Evolutionary conservation across 1,140 invertebrate species (phyloP), one percentile per base, ranked within the genome.

Genomic region (Gryllus bimaculatus): DNA sequence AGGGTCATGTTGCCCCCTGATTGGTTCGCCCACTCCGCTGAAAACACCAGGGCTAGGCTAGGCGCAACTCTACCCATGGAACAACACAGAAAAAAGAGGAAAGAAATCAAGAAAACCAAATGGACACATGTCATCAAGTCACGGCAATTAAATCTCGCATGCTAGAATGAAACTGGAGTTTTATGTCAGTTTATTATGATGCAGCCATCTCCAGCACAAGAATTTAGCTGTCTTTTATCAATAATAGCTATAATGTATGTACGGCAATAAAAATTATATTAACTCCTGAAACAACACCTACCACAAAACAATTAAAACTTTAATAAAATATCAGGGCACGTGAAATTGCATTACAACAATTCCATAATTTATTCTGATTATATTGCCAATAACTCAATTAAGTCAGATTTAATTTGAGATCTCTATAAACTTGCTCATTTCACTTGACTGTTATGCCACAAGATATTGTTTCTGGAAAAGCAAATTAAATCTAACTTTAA

Each of bases 31-130:
- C 74, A 76, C 78, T 76, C 78, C 73, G 48, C 75, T 76, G 74
- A 80, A 80, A 78, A 80, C 80, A 78, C 47, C 78, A 79, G 79
- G 79, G 54, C 79, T 78, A 80, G 79, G 76, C 79, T 80, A 80
- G 79, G 76, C 77, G 79, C 79, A 78, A 80, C 78, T 79, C 80
- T 80, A 79, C 80, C 80, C 80, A 79, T 81, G 78, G 79, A 81
- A 81, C 80, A 79, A 81, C 80, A 81, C 80, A 81, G 80, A 81
- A 81, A 79, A 80, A 81, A 81, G 79, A 79, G 80, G 78, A 81
- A 79, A 79, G 76, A 81, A 81, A 81, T 79, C 76, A 81, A 80
- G 78, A 79, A 80, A 77, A 78, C 15, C 76, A 77, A 77, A 77
- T 77, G 76, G 76, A 77, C 48, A 77, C 48, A 77, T 77, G 47